These are phyloP conservation scores for Stenodema calcarata DNA, from an alignment of 2,888 invertebrate species.

Conservation along the genomic window DNA sequence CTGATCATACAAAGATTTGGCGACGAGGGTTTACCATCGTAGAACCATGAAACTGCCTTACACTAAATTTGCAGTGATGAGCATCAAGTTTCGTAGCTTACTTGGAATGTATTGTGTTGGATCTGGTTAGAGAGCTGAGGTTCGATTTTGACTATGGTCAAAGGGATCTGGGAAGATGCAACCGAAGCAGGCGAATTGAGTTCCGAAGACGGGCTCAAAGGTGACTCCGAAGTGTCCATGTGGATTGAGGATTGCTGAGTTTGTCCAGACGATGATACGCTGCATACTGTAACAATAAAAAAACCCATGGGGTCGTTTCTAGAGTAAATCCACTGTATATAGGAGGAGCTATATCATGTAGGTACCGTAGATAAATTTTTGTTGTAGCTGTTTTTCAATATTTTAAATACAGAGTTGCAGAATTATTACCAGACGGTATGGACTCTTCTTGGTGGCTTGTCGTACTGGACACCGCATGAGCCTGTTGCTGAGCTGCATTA, in stretches of 20 bases:
- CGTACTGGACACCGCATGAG: slow-evolving; percentile 7
- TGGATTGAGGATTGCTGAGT: slow-evolving; percentile 19
- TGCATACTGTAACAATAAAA: slow-evolving; percentile 51
- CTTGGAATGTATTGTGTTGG: slow-evolving; percentile 64
- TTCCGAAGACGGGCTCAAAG: slow-evolving; percentile 48
- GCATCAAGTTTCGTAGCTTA: slow-evolving; percentile 34
- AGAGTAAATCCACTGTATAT: no score
- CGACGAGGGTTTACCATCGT: no score
- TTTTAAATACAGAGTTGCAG: no score
- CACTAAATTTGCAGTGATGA: no score
- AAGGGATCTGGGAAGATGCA: slow-evolving; percentile 37
- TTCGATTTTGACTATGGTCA: slow-evolving; percentile 79
- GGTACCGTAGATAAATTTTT: no score
- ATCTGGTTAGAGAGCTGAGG: slow-evolving; percentile 70
- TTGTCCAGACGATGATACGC: slow-evolving; percentile 46
- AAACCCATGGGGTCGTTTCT: no score
- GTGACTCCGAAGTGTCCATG: slow-evolving; percentile 51
- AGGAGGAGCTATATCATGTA: no score
- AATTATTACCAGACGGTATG: slow-evolving; percentile 49
- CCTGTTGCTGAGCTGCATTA: neutral
- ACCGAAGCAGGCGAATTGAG: slow-evolving; percentile 49
- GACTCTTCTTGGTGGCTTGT: slow-evolving; percentile 60
- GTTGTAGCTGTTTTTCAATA: no score
- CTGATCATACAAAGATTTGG: no score
- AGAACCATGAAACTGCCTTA: no score